phyloP scores from a whole-genome alignment of 1,140 invertebrate genomes.

The Lithobius niger region DNA sequence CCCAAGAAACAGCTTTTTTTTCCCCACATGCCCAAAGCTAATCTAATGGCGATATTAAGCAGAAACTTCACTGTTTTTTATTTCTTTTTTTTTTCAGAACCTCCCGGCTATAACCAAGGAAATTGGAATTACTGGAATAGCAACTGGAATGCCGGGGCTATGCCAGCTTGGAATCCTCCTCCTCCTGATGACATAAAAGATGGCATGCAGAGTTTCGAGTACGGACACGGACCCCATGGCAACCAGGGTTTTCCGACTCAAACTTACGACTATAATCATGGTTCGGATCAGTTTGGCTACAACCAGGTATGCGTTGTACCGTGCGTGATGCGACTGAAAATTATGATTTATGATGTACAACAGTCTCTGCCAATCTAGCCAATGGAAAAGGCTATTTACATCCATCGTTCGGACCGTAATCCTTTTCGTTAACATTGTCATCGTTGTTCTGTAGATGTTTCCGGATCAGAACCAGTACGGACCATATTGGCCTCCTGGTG shows the following conservation, averaged over 20 bases:
- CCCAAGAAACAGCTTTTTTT: no score
- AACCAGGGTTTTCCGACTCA: conserved; percentile 16
- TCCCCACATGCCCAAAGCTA: no score
- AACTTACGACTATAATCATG: conserved; percentile 21
- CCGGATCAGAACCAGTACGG: conserved; percentile 13
- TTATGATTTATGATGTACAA: no score
- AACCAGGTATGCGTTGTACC: conserved; percentile 16
- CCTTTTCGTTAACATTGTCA: no score
- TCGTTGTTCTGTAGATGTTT: conserved; percentile 11
- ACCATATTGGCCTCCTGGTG: conserved; percentile 17
- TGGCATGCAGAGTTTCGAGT: conserved; percentile 14
- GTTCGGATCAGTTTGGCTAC: conserved; percentile 17
- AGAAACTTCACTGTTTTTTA: no score
- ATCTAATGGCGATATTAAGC: no score
- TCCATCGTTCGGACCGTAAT: no score
- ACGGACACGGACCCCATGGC: conserved; percentile 16
- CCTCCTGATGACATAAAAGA: conserved; percentile 3
- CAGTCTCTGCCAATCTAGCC: no score
- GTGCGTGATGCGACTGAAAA: no score
- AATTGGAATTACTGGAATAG: conserved; percentile 6
- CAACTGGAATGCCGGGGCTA: not conserved
- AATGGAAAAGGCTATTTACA: no score
- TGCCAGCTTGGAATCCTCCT: not conserved
- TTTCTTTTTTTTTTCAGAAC: not conserved
- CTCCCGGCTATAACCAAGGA: not conserved